phyloP scores from a whole-genome alignment of 1,140 invertebrate species.

The Neodiprion virginianus region DNA sequence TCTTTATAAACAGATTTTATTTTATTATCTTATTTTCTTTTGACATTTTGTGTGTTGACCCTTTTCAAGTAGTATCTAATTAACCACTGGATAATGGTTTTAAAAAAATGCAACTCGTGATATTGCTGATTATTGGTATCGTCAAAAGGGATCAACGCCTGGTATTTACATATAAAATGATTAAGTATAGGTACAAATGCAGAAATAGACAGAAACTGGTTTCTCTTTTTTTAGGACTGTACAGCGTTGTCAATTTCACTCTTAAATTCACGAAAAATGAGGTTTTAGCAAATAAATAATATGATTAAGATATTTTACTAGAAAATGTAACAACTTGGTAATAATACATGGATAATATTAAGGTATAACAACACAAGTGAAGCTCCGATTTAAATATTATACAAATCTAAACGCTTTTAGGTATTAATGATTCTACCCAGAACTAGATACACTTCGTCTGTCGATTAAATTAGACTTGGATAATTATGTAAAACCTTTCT shows the following conservation, averaged over 20 bases:
- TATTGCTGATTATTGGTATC: not conserved
- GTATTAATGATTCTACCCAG: not conserved
- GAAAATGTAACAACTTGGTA: slow-evolving; percentile 7
- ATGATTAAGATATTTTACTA: slow-evolving; percentile 1
- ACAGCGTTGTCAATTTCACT: slow-evolving; percentile 7
- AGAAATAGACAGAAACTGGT: slow-evolving; percentile 13
- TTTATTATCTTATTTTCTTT: slow-evolving; percentile 11
- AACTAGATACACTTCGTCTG: not conserved
- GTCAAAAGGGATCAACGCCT: slow-evolving; percentile 16
- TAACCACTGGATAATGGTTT: slow-evolving; percentile 24
- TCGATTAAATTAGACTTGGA: not conserved
- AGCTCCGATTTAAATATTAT: slow-evolving; percentile 3
- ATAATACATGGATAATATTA: slow-evolving; percentile 11
- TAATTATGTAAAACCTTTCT: not conserved
- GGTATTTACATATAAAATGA: slow-evolving; percentile 40
- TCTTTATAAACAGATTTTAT: slow-evolving; percentile 15
- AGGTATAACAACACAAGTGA: not conserved
- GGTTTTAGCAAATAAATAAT: slow-evolving; percentile 12
- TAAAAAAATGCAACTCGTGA: not conserved
- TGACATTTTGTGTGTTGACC: slow-evolving; percentile 29
- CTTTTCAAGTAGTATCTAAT: slow-evolving; percentile 23
- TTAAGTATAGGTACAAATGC: slow-evolving; percentile 32
- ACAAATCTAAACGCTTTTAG: not conserved
- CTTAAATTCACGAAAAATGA: slow-evolving; percentile 3
- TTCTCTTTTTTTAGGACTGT: not conserved